phyloP scores from a whole-genome alignment of 2,888 invertebrate genomes.

The Caenorhabditis sp. region DNA sequence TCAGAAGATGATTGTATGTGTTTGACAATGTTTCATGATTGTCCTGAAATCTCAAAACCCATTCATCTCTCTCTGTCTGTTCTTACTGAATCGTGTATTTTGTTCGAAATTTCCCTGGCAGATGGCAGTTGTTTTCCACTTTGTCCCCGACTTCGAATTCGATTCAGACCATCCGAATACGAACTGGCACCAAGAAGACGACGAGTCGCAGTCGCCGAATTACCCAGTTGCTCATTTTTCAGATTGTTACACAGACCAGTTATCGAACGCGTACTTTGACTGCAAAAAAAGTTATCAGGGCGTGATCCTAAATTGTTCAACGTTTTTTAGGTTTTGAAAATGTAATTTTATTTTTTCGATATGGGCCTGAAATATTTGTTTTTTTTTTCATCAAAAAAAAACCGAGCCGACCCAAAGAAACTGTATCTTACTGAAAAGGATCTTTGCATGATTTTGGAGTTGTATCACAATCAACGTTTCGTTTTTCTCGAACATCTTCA shows the following conservation, averaged over 20 bases:
- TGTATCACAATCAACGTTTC: slow-evolving; percentile 4
- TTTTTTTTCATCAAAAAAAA: too few species aligned
- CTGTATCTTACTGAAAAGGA: slow-evolving; percentile 6
- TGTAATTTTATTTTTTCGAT: too few species aligned
- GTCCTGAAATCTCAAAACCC: too few species aligned
- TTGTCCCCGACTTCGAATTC: slow-evolving; percentile 26
- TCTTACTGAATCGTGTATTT: slow-evolving; percentile 22
- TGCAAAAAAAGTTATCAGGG: slow-evolving; percentile 16
- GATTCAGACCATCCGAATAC: slow-evolving; percentile 73
- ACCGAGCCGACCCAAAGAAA: neutral
- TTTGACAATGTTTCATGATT: neutral
- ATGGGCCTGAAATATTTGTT: too few species aligned
- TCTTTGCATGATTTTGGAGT: slow-evolving; percentile 25
- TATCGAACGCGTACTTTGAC: slow-evolving; percentile 38
- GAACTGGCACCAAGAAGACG: slow-evolving; percentile 81
- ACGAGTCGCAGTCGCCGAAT: slow-evolving; percentile 83
- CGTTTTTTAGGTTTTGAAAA: too few species aligned
- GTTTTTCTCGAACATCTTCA: neutral
- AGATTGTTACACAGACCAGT: slow-evolving; percentile 89
- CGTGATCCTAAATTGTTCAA: too few species aligned
- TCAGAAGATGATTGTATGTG: slow-evolving; percentile 73
- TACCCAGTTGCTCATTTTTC: slow-evolving; percentile 81
- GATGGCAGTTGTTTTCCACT: slow-evolving; percentile 39
- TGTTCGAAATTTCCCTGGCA: slow-evolving; percentile 43
- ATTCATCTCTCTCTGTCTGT: too few species aligned